These are phyloP conservation scores for Alfaro cultratus DNA, from an alignment of 2,797 vertebrate genomes.

Conservation along the genomic window DNA sequence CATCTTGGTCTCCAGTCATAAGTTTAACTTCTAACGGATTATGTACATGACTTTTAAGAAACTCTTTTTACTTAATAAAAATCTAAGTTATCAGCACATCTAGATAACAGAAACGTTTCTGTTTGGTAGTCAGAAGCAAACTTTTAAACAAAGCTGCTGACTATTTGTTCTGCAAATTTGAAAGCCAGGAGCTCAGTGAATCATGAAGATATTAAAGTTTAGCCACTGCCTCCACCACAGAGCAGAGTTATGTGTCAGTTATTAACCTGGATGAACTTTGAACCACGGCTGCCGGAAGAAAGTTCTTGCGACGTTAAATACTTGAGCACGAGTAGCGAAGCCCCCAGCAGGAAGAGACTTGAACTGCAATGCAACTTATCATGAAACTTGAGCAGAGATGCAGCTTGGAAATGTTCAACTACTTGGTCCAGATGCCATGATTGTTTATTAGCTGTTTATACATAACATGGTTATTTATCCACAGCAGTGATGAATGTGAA, in stretches of 20 bases:
- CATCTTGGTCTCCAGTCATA: conserved; percentile 19
- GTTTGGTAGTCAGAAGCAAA: conserved; percentile 6
- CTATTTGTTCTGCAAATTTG: background rate
- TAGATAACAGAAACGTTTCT: conserved; percentile 9
- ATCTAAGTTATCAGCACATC: background rate
- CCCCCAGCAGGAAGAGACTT: conserved; percentile 36
- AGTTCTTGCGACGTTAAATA: conserved; percentile 17
- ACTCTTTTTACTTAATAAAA: background rate
- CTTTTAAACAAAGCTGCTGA: background rate
- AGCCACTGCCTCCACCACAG: conserved; percentile 11
- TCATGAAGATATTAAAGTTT: background rate
- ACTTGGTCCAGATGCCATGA: conserved; percentile 1
- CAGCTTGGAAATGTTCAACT: conserved; percentile 7
- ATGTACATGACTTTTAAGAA: conserved; percentile 3
- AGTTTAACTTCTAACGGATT: conserved; percentile 22
- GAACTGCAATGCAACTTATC: conserved; percentile 32
- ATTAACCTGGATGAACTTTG: conserved; percentile 1
- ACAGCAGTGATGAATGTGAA: conserved; percentile 45
- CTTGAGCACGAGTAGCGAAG: conserved; percentile 17
- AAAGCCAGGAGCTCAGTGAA: background rate
- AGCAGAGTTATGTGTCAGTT: conserved; percentile 5
- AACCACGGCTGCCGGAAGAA: background rate
- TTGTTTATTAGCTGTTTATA: conserved; percentile 16
- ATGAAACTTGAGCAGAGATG: conserved; percentile 4
- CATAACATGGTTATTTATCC: conserved; percentile 6